Base-by-base conservation (phyloP, 2,113 vertebrate species). In the Ochotona princeps region DNA sequence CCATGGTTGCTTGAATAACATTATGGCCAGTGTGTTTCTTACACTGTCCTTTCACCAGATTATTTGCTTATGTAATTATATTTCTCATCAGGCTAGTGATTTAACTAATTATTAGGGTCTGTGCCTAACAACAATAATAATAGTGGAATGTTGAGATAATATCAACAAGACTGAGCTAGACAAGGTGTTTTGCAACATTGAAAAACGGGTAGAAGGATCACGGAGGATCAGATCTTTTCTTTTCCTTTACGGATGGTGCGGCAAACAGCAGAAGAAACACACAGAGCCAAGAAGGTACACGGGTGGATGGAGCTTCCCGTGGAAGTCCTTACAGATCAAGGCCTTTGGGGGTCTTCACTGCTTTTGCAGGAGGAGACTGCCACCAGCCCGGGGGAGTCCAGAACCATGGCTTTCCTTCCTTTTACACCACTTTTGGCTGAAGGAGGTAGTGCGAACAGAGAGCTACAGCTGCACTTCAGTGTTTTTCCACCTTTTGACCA, bases 221-320 rank as follows among this genome's bases (percentile, higher is more conserved):
- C 20, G 11, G 76, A 12, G 12, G 57, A 25, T 18, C 30, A 4
- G 26, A 15, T 65, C 21, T 25, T 60, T 83, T 81, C 35, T 63
- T 63, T 82, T 25, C 51, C 23, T 10, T 93, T 28, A 23, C 60
- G 30, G 9, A 38, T 44, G 28, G 12, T 18, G 23, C n/a, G 44
- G 28, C 66, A 57, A 25, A 25, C 35, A 25, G 8, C 54, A 38
- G 54, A 35, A 30, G 20, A 61, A 28, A n/a, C 47, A 18, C 30
- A n/a, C 30, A 7, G 30, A 18, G 32, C 78, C 78, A 38, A 26
- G 30, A 65, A 2, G 1, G 9, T 0, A 1, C 30, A 3, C 1
- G 18, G 2, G n/a, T 47, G 32, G 28, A 23, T 1, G 0, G 14
- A 3, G 35, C 32, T 28, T 9, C 21, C 10, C 17, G 8, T 12